Evolutionary conservation across 2,113 vertebrate species (phyloP).

Genomic region (Gymnarchus niloticus): DNA sequence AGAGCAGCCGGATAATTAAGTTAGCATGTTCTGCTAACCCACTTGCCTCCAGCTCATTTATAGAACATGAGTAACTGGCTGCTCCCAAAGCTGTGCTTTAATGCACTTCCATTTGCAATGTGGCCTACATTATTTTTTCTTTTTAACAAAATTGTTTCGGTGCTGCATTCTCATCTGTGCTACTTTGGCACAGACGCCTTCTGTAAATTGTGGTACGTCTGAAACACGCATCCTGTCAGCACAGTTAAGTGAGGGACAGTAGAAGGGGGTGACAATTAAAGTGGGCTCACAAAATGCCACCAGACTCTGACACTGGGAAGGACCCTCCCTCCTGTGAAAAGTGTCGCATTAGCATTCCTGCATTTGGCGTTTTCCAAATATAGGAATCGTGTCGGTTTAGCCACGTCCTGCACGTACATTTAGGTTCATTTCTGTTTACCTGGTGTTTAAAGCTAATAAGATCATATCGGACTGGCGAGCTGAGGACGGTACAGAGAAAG

Average conservation of each 20-base stretch:
- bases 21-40: slow-evolving; percentile 13
- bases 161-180: neutral
- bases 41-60: slow-evolving; percentile 1
- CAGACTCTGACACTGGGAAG: neutral
- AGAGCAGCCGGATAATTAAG: slow-evolving; percentile 3
- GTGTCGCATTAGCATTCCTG: neutral
- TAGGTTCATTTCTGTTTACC: too few species aligned
- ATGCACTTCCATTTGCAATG: neutral
- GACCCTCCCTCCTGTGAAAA: neutral
- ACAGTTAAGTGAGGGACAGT: neutral
- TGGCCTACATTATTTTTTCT: neutral
- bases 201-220: too few species aligned
- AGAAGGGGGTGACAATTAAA: neutral
- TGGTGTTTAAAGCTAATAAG: too few species aligned
- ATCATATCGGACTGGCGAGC: too few species aligned
- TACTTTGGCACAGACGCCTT: too few species aligned
- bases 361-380: neutral
- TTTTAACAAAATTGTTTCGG: neutral
- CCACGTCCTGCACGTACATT: too few species aligned
- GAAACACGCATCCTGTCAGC: neutral
- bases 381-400: too few species aligned
- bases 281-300: neutral
- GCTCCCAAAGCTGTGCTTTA: neutral
- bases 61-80: neutral
- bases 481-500: too few species aligned